phyloP scores from a whole-genome alignment of 2,797 vertebrate species.

The Epinephelus malabaricus region DNA sequence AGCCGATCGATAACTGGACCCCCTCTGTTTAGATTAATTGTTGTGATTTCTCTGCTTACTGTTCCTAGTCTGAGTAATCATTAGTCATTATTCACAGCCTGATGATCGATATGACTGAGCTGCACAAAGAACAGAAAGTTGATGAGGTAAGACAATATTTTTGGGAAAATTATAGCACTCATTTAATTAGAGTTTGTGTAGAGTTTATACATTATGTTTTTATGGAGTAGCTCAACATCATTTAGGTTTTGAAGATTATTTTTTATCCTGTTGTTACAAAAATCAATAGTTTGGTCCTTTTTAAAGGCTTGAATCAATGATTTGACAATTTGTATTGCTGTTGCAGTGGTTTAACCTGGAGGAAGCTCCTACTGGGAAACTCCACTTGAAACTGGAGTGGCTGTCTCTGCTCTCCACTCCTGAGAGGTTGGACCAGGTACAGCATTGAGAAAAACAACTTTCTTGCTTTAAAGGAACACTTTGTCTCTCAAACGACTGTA shows the following conservation, averaged over 20 bases:
- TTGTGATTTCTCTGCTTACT: conserved; percentile 33
- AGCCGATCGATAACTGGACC: conserved; percentile 49
- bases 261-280: not conserved
- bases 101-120: conserved; percentile 95
- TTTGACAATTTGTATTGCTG: not conserved
- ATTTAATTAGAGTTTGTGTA: not conserved
- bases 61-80: conserved; percentile 44
- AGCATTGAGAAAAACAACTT: not conserved
- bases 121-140: conserved; percentile 94
- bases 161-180: not conserved
- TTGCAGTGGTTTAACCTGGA: conserved; percentile 96
- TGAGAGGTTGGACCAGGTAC: conserved; percentile 93
- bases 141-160: conserved; percentile 90
- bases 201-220: not conserved
- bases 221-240: not conserved
- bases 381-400: conserved; percentile 97
- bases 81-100: conserved; percentile 85
- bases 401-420: conserved; percentile 90
- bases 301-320: not conserved
- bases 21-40: conserved; percentile 42
- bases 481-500: no score
- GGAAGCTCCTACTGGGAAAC: conserved; percentile 93
- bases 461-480: no score
- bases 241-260: not conserved
- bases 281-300: not conserved